phyloP scores from a whole-genome alignment of 2,113 vertebrate species.

The Arothron firmamentum region DNA sequence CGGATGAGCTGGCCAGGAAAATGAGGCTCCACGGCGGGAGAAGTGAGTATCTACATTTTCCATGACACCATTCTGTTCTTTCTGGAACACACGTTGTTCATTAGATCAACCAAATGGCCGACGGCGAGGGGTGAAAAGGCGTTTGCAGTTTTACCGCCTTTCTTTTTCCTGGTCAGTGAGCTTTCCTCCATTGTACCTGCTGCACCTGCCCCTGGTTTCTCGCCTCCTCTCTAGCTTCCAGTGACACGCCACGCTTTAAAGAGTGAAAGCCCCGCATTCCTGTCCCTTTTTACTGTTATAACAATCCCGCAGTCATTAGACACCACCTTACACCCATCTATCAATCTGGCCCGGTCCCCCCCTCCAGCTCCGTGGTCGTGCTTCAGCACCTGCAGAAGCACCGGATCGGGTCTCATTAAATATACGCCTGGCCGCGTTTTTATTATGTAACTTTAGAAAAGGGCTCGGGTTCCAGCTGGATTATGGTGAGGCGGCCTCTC shows the following conservation, averaged over 20 bases:
- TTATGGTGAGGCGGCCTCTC: conserved; percentile 25
- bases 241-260: conserved; percentile 36
- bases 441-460: conserved; percentile 47
- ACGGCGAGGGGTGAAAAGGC: too few relatives aligned
- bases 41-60: conserved; percentile 71
- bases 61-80: not conserved
- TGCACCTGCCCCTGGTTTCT: conserved; percentile 47
- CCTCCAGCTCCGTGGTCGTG: conserved; percentile 37
- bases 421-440: conserved; percentile 33
- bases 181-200: conserved; percentile 33
- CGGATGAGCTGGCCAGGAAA: conserved; percentile 86
- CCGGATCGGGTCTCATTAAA: conserved; percentile 59
- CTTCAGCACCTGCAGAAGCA: conserved; percentile 35
- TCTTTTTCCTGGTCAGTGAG: conserved; percentile 1
- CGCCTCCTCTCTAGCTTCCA: conserved; percentile 56
- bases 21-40: conserved; percentile 82
- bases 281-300: conserved; percentile 42
- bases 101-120: too few relatives aligned
- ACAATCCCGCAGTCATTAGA: conserved; percentile 45
- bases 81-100: too few relatives aligned
- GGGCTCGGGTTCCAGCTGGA: conserved; percentile 58
- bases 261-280: conserved; percentile 52
- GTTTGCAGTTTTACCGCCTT: not conserved
- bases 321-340: conserved; percentile 49
- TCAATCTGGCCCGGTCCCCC: conserved; percentile 37